Conservation (phyloP, 2,888 invertebrate species). For the Dorcus hopei region DNA sequence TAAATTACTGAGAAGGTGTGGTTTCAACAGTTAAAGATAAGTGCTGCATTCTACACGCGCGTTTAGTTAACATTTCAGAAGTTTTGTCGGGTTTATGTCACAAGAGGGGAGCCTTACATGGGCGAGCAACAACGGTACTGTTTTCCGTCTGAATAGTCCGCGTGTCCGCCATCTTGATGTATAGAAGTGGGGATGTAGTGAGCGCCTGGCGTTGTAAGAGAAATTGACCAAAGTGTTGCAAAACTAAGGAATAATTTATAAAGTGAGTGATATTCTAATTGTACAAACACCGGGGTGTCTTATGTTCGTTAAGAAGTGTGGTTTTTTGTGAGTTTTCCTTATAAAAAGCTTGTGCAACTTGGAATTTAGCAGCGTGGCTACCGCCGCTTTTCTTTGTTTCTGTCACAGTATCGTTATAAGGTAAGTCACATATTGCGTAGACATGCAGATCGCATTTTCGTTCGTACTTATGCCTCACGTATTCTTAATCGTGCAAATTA, state of each 20-base stretch:
- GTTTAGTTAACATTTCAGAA: constrained; percentile 33
- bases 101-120: constrained; percentile 26
- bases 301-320: constrained; percentile 37
- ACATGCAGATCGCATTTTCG: neutral
- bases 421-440: constrained; percentile 38
- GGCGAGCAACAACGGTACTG: constrained; percentile 40
- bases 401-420: constrained; percentile 44
- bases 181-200: constrained; percentile 49
- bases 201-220: constrained; percentile 46
- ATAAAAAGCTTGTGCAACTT: constrained; percentile 40
- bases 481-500: too few relatives aligned
- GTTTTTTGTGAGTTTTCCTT: constrained; percentile 42
- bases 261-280: constrained; percentile 35
- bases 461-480: neutral
- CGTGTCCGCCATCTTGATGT: constrained; percentile 50
- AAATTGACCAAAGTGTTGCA: constrained; percentile 46
- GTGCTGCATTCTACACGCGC: constrained; percentile 33
- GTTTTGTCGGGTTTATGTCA: constrained; percentile 25
- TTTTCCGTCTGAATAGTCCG: constrained; percentile 27
- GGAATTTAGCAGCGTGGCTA: constrained; percentile 50
- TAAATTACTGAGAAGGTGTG: constrained; percentile 19
- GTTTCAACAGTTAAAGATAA: constrained; percentile 23
- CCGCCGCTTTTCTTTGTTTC: constrained; percentile 51
- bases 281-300: constrained; percentile 31
- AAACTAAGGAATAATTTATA: constrained; percentile 40